Conservation (phyloP, 2,797 vertebrate species). For the Macroramphosus scolopax region DNA sequence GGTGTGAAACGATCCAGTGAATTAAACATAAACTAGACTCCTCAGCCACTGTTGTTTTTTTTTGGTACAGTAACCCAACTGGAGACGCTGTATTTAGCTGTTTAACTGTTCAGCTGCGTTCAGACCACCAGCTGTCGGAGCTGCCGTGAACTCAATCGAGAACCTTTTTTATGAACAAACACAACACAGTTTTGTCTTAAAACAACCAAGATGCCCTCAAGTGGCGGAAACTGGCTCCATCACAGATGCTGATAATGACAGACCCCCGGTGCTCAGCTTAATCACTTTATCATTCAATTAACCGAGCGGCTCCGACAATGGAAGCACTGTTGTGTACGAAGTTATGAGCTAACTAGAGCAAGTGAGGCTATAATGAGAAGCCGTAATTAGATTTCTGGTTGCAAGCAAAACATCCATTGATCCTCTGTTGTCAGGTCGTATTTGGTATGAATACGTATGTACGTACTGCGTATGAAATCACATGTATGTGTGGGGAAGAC, state of each 20-base stretch:
- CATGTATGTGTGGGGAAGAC: not conserved
- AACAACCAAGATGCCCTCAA: conserved; percentile 68
- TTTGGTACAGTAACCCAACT: conserved; percentile 1
- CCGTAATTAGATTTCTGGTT: conserved; percentile 22
- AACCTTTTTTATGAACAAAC: conserved; percentile 13
- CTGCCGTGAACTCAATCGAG: not conserved
- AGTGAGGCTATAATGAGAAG: conserved; percentile 5
- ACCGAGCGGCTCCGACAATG: conserved; percentile 6
- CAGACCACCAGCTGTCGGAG: conserved; percentile 4
- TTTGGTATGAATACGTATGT: conserved; percentile 4
- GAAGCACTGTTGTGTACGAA: not conserved
- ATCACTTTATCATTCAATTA: conserved; percentile 4
- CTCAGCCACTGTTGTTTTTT: conserved; percentile 7
- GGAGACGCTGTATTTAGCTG: conserved; percentile 9
- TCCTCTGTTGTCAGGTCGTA: conserved; percentile 18
- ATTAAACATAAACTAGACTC: conserved; percentile 28
- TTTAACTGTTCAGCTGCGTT: not conserved
- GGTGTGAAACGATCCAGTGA: conserved; percentile 2
- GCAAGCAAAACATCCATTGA: conserved; percentile 38
- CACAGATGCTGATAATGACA: conserved; percentile 17
- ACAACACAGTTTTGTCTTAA: conserved; percentile 14
- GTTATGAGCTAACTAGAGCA: conserved; percentile 8
- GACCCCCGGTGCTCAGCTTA: not conserved
- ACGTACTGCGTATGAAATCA: not conserved
- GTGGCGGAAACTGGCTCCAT: conserved; percentile 59